Evolutionary conservation across 2,888 invertebrate species (phyloP).

Genomic region (Philereme transversata): DNA sequence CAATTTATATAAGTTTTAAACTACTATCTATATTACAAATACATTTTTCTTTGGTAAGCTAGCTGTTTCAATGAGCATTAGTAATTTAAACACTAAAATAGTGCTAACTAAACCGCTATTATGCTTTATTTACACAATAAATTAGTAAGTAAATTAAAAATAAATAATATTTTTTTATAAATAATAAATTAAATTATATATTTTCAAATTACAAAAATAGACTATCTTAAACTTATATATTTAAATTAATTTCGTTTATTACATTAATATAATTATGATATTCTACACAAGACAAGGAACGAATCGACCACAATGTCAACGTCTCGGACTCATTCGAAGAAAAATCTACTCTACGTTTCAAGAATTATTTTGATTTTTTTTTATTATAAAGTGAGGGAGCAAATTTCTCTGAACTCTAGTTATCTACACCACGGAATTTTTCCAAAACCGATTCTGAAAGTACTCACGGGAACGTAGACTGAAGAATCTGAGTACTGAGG

Average conservation of each 20-base stretch:
- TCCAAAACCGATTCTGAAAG: too few species aligned
- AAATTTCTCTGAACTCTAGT: too few species aligned
- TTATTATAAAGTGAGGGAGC: too few species aligned
- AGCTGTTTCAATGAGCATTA: slow-evolving; percentile 73
- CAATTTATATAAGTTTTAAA: neutral
- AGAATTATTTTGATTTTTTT: too few species aligned
- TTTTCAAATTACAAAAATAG: neutral
- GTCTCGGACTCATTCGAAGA: neutral
- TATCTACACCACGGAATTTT: too few species aligned
- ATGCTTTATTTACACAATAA: slow-evolving; percentile 12
- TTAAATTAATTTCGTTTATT: too few species aligned
- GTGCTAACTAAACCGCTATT: neutral
- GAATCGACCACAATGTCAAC: slow-evolving; percentile 8
- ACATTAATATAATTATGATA: neutral
- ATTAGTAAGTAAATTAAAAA: slow-evolving; percentile 6
- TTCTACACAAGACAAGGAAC: slow-evolving; percentile 26
- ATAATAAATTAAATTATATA: slow-evolving; percentile 22
- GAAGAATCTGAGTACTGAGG: too few species aligned
- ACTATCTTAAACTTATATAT: neutral
- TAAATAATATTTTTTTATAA: slow-evolving; percentile 17
- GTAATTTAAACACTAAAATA: slow-evolving; percentile 4
- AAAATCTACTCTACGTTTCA: neutral
- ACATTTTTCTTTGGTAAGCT: slow-evolving; percentile 75
- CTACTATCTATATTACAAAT: slow-evolving; percentile 31
- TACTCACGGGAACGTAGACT: neutral